These are phyloP conservation scores for Aspiorhynchus laticeps DNA, from an alignment of 2,113 vertebrate genomes.

Conservation along the genomic window DNA sequence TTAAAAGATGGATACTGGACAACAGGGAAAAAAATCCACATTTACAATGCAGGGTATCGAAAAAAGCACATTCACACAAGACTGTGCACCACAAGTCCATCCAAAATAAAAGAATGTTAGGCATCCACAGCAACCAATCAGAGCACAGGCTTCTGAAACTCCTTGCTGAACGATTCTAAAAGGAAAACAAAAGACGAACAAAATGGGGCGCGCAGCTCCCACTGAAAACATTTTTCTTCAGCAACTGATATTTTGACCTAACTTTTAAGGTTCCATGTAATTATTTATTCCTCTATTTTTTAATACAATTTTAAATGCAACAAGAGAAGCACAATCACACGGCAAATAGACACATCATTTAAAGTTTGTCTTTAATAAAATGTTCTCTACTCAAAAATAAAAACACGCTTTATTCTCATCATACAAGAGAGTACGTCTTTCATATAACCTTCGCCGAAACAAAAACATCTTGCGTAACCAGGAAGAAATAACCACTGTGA, in stretches of 20 bases:
- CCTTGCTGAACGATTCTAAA: constrained; percentile 15
- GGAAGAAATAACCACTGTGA: constrained; percentile 44
- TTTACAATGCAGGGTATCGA: constrained; percentile 24
- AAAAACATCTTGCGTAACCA: constrained; percentile 48
- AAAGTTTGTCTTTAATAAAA: constrained; percentile 69
- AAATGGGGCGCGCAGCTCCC: neutral
- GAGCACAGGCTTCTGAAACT: constrained; percentile 36
- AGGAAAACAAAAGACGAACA: constrained; percentile 25
- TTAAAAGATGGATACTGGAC: constrained; percentile 3
- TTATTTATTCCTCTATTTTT: constrained; percentile 51
- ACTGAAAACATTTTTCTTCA: constrained; percentile 13
- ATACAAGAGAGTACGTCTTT: constrained; percentile 49
- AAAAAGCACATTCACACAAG: constrained; percentile 34
- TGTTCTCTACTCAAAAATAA: constrained; percentile 60
- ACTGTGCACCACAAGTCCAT: constrained; percentile 29
- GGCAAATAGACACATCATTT: constrained; percentile 69
- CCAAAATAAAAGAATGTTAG: constrained; percentile 34
- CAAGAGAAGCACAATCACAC: constrained; percentile 76
- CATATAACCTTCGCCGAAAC: constrained; percentile 42
- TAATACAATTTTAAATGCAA: constrained; percentile 71
- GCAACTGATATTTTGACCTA: constrained; percentile 19
- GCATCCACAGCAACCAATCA: constrained; percentile 12
- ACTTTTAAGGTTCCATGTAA: constrained; percentile 54
- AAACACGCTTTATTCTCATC: constrained; percentile 60
- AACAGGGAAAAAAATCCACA: constrained; percentile 15